phyloP scores from a whole-genome alignment of 2,113 vertebrate species.

The Circaetus gallicus region DNA sequence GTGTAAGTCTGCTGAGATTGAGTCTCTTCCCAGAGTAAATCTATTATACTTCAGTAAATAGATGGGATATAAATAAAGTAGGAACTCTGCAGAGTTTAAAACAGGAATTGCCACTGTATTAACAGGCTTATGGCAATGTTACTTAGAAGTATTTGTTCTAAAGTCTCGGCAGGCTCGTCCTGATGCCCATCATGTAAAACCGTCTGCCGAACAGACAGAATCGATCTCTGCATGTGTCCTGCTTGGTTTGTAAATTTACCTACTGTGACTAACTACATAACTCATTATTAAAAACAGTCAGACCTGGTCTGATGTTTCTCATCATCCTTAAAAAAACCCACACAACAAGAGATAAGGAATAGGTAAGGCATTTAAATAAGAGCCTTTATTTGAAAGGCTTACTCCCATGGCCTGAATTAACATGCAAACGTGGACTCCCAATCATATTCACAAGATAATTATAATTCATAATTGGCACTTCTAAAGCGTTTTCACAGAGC shows the following conservation, averaged over 20 bases:
- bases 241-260: conserved; percentile 50
- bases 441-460: conserved; percentile 31
- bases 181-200: conserved; percentile 21
- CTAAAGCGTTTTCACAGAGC: not conserved
- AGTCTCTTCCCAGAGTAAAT: conserved; percentile 16
- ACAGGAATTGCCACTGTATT: conserved; percentile 29
- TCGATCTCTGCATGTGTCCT: conserved; percentile 15
- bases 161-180: conserved; percentile 37
- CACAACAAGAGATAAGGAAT: not conserved
- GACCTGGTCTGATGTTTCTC: conserved; percentile 40
- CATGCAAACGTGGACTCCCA: not conserved
- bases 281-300: conserved; percentile 63
- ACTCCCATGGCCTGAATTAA: conserved; percentile 3
- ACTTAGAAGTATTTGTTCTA: conserved; percentile 48
- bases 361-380: conserved; percentile 7
- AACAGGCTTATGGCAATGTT: conserved; percentile 37
- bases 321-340: not conserved
- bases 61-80: conserved; percentile 30
- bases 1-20: not conserved
- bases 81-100: conserved; percentile 16
- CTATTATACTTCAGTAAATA: conserved; percentile 15
- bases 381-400: not conserved
- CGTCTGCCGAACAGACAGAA: conserved; percentile 52
- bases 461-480: conserved; percentile 44
- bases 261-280: conserved; percentile 51